phyloP scores from a whole-genome alignment of 1,140 invertebrate genomes.

The Halesus radiatus region DNA sequence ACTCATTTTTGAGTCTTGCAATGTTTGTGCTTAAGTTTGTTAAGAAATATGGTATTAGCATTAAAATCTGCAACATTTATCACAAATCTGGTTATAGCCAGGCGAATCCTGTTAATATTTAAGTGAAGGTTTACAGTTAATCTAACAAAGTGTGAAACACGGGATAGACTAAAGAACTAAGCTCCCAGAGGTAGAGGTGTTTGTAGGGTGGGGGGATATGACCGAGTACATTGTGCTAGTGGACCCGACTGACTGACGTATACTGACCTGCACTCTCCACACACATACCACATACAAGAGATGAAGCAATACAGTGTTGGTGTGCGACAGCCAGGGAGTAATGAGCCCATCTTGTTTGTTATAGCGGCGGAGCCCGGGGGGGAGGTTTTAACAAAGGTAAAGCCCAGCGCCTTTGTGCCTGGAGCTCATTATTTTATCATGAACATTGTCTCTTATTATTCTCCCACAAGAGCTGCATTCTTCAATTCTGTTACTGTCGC shows the following conservation, averaged over 20 bases:
- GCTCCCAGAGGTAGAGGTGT: background rate
- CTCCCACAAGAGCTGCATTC: conserved; percentile 47
- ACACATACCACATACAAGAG: conserved; percentile 48
- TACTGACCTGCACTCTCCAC: conserved; percentile 15
- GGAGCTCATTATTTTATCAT: conserved; percentile 55
- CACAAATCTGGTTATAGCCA: too few relatives aligned
- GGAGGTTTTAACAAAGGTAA: conserved; percentile 92
- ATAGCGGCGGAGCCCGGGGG: conserved; percentile 87
- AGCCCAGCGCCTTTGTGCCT: conserved; percentile 74
- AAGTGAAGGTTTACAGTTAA: conserved; percentile 2
- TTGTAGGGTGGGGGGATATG: background rate
- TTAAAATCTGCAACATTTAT: background rate
- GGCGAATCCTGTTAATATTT: background rate
- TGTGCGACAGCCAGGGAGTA: conserved; percentile 76
- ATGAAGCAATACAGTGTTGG: conserved; percentile 70
- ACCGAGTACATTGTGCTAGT: conserved; percentile 63
- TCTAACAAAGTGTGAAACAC: background rate
- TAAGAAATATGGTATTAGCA: background rate
- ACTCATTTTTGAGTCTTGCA: background rate
- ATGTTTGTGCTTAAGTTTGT: background rate
- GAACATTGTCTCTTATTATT: conserved; percentile 44
- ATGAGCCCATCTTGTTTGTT: conserved; percentile 83
- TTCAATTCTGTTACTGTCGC: too few relatives aligned
- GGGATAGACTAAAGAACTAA: background rate
- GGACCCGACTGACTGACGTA: conserved; percentile 61